Percentiles rank a stretch among this genome's conserved stretches.
These are phyloP conservation scores for Chitala chitala DNA, from an alignment of 2,113 vertebrate species.

Conservation along the genomic window DNA sequence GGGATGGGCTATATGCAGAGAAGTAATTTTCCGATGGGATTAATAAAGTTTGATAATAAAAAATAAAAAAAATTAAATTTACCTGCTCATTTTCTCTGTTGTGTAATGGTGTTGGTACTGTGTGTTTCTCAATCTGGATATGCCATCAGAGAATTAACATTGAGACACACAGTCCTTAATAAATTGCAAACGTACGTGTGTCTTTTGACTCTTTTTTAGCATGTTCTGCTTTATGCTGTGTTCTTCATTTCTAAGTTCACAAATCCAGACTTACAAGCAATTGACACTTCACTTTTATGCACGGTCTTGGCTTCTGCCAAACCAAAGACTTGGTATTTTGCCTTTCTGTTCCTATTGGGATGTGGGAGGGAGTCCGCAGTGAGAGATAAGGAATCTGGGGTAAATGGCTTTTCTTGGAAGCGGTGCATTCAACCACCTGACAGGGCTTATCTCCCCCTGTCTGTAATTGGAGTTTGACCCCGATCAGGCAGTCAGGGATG, in stretches of 20 bases:
- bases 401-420: not conserved
- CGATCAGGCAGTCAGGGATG: not conserved
- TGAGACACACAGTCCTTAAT: slow-evolving; percentile 21
- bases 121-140: slow-evolving; percentile 41
- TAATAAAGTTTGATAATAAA: too few species aligned
- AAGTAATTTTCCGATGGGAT: too few species aligned
- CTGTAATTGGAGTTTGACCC: not conserved
- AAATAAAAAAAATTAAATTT: slow-evolving; percentile 38
- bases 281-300: not conserved
- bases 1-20: too few species aligned
- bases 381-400: not conserved
- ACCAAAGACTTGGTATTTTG: not conserved
- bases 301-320: not conserved
- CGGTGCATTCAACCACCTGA: not conserved
- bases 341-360: not conserved
- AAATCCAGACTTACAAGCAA: not conserved
- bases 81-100: not conserved
- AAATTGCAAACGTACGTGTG: slow-evolving; percentile 11
- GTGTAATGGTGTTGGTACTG: slow-evolving; percentile 37
- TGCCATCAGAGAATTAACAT: slow-evolving; percentile 51
- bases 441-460: not conserved
- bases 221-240: too few species aligned
- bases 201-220: slow-evolving; percentile 22
- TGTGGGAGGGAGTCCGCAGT: not conserved
- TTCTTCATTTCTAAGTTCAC: too few species aligned